Percentiles rank a stretch among this genome's conserved stretches.
phyloP scores from a whole-genome alignment of 2,113 vertebrate genomes.

The Leuciscus idus region DNA sequence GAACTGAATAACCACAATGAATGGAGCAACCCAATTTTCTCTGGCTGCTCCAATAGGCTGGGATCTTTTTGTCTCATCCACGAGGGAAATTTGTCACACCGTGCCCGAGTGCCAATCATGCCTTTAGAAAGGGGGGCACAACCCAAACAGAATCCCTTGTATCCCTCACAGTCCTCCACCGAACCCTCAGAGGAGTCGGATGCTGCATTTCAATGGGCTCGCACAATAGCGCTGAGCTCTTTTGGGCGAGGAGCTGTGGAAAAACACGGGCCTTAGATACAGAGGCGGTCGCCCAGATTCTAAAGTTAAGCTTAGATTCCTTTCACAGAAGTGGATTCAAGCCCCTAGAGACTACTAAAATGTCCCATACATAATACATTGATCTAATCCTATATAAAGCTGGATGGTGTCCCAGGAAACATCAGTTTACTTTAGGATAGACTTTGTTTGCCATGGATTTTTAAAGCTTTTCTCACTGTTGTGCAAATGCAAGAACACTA shows the following conservation, averaged over 20 bases:
- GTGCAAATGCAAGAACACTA: not conserved
- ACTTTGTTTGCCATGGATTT: constrained; percentile 17
- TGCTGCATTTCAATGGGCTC: constrained; percentile 72
- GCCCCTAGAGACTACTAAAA: constrained; percentile 44
- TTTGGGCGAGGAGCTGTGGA: constrained; percentile 57
- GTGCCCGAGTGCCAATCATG: constrained; percentile 57
- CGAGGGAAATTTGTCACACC: constrained; percentile 28
- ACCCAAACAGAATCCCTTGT: constrained; percentile 53
- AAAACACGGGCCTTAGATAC: constrained; percentile 51
- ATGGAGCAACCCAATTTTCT: constrained; percentile 50
- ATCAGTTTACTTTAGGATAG: not conserved
- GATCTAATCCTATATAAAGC: not conserved
- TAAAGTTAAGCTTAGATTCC: constrained; percentile 42
- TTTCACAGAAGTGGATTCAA: constrained; percentile 43
- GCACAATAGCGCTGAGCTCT: constrained; percentile 62
- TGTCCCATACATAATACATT: constrained; percentile 54
- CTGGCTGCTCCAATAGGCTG: constrained; percentile 45
- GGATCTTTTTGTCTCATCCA: constrained; percentile 55
- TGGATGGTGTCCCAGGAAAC: constrained; percentile 1
- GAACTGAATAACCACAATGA: constrained; percentile 59
- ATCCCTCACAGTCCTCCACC: constrained; percentile 62
- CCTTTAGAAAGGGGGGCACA: constrained; percentile 42
- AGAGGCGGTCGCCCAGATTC: constrained; percentile 42
- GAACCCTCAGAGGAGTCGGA: constrained; percentile 31
- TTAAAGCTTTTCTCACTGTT: not conserved